Evolutionary conservation across 1,140 invertebrate genomes (phyloP).

Genomic region (Drosophila novamexicana): DNA sequence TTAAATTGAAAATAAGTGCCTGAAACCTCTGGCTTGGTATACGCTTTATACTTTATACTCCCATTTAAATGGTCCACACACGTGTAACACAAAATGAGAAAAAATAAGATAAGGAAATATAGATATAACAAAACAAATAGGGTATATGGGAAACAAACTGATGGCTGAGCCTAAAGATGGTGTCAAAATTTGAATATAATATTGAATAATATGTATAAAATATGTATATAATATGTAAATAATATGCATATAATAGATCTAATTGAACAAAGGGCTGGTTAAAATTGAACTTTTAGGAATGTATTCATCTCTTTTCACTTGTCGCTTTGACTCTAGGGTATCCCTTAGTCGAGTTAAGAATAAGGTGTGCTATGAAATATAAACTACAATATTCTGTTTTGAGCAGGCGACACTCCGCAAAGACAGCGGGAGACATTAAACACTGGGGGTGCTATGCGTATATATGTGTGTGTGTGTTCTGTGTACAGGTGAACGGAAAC

Average conservation of each 20-base stretch:
- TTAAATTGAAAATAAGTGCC: conserved; percentile 41
- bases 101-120: neutral
- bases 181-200: neutral
- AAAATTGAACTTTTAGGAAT: too few species aligned
- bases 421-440: conserved; percentile 55
- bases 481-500: conserved; percentile 23
- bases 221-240: too few species aligned
- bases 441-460: conserved; percentile 1
- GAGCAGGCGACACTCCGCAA: conserved; percentile 41
- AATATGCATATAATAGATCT: too few species aligned
- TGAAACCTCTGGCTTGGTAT: neutral
- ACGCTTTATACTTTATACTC: conserved; percentile 10
- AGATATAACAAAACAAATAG: neutral
- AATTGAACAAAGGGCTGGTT: too few species aligned
- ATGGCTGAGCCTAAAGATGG: neutral
- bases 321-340: neutral
- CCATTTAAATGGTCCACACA: conserved; percentile 21
- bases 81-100: conserved; percentile 12
- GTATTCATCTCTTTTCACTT: too few species aligned
- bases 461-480: neutral
- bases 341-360: neutral
- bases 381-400: conserved; percentile 63
- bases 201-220: too few species aligned
- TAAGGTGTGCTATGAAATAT: conserved; percentile 21
- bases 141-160: neutral